Conservation (phyloP, 1,140 invertebrate genomes). For the Battus philenor region DNA sequence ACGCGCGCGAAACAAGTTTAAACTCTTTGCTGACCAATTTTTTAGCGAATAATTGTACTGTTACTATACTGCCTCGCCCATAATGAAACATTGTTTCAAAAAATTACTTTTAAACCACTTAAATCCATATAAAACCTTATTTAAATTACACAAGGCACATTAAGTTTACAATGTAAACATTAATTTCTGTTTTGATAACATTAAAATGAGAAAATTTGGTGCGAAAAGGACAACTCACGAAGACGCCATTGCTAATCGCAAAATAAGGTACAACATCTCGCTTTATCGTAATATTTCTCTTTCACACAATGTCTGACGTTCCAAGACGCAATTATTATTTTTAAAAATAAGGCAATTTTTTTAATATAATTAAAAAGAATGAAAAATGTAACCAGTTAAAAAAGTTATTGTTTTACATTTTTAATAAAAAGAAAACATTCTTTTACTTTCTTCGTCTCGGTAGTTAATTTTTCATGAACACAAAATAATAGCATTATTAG, state of each 20-base stretch:
- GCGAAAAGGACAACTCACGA: slow-evolving; percentile 70
- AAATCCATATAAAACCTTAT: slow-evolving; percentile 15
- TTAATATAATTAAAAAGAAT: too few relatives aligned
- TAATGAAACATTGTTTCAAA: slow-evolving; percentile 34
- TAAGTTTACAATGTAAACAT: slow-evolving; percentile 31
- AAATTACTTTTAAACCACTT: slow-evolving; percentile 16
- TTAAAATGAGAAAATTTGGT: slow-evolving; percentile 46
- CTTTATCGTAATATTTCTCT: slow-evolving; percentile 14
- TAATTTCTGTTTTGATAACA: slow-evolving; percentile 40
- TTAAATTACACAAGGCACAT: slow-evolving; percentile 19
- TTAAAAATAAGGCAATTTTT: too few relatives aligned
- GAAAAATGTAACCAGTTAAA: too few relatives aligned
- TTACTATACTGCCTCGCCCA: slow-evolving; percentile 38
- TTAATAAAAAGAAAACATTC: too few relatives aligned
- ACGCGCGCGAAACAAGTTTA: slow-evolving; percentile 25
- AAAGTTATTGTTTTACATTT: too few relatives aligned
- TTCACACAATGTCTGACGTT: slow-evolving; percentile 9
- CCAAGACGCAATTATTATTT: not conserved
- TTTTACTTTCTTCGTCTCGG: too few relatives aligned
- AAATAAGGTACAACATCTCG: slow-evolving; percentile 11
- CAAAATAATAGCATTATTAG: too few relatives aligned
- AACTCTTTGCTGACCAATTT: slow-evolving; percentile 26
- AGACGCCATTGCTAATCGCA: slow-evolving; percentile 60
- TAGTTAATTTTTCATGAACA: too few relatives aligned
- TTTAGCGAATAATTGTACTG: slow-evolving; percentile 22